Evolutionary conservation across 2,113 vertebrate genomes (phyloP), one percentile per base, ranked within the genome.

Genomic region (Herpetotheres cachinnans): DNA sequence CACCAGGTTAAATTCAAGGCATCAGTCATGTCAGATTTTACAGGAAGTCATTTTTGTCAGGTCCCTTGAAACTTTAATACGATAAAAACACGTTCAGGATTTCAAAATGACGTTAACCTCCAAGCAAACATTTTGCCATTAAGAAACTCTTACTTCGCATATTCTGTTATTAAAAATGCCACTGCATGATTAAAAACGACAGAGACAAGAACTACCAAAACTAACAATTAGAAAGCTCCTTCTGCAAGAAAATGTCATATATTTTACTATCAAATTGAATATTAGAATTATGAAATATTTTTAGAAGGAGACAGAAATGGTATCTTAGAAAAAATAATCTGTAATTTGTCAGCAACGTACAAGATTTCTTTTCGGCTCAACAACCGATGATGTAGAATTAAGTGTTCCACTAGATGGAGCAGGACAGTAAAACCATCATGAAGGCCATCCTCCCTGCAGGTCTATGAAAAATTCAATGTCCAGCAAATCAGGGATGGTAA

Each of bases 351-450:
- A 83, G 82, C 76, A 93, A n/a, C 13, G 47, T 67, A 44, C 36
- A 63, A 74, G 49, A 62, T 92, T 88, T 88, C 81, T 67, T 96
- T 96, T 85, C 74, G 52, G 87, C 73, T 55, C 55, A 46, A 42
- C 32, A 46, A 74, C 17, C 61, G 44, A 36, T 1, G 72, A 70
- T 82, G 77, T 55, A 94, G 83, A 90, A 95, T 81, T 32, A 61
- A 63, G 40, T 34, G 73, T 94, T 96, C 91, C 91, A 95, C 90
- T 97, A 97, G 91, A 97, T 93, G 92, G 95, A 95, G 93, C 86
- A 97, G 89, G 88, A 94, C 0, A 12, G 94, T 71, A 96, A 77
- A 97, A 91, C 89, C 96, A 76, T 46, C 56, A 15, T 6, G 61
- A 93, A 82, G 56, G 90, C 82, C 96, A 94, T 7, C 62, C 40